phyloP scores from a whole-genome alignment of 2,888 invertebrate species.

The Spisula solida region DNA sequence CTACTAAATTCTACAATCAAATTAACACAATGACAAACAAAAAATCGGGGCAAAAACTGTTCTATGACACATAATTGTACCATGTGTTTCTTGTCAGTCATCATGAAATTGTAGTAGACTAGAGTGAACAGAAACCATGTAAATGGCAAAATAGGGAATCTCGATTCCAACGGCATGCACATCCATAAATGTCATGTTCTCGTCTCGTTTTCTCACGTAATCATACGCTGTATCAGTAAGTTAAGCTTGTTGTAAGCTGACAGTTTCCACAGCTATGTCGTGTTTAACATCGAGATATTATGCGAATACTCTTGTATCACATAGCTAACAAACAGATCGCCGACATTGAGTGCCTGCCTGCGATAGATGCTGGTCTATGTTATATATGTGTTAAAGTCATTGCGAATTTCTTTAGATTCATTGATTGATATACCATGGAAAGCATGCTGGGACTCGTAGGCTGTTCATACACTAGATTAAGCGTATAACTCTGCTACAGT shows the following conservation, averaged over 20 bases:
- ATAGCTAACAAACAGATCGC: neutral
- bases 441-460: slow-evolving; percentile 11
- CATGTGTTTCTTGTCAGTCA: slow-evolving; percentile 16
- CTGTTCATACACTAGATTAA: slow-evolving; percentile 1
- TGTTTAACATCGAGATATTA: neutral
- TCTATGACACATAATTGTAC: slow-evolving; percentile 14
- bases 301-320: neutral
- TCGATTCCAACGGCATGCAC: neutral
- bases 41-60: neutral
- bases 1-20: neutral
- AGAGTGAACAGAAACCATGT: slow-evolving; percentile 6
- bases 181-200: slow-evolving; percentile 20
- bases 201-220: neutral
- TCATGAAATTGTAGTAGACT: slow-evolving; percentile 1
- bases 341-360: neutral
- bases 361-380: neutral
- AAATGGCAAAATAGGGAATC: neutral
- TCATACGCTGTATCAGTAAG: neutral
- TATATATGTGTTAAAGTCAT: slow-evolving; percentile 14
- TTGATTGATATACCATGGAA: neutral
- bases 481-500: neutral
- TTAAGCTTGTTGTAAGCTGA: neutral
- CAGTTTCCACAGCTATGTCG: neutral
- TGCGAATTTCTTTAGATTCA: neutral
- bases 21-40: slow-evolving; percentile 10